These are phyloP conservation scores for Naja naja DNA, from an alignment of 2,113 vertebrate genomes.

Conservation along the genomic window DNA sequence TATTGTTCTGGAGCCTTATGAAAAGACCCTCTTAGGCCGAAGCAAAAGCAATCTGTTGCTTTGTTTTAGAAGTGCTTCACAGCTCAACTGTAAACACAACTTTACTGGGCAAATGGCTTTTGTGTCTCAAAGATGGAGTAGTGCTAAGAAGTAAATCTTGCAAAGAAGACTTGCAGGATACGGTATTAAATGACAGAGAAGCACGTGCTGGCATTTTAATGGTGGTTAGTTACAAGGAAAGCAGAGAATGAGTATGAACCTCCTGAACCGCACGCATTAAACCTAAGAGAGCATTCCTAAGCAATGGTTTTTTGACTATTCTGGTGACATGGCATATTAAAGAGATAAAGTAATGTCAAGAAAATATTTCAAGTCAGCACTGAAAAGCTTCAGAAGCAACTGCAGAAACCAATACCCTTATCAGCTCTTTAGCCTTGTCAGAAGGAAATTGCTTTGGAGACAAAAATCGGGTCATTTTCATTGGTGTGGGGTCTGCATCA, in stretches of 20 bases:
- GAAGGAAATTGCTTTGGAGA: conserved; percentile 19
- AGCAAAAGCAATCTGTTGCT: rapidly evolving
- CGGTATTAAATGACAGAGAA: conserved; percentile 33
- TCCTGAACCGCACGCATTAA: conserved; percentile 36
- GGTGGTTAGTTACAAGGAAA: neutral
- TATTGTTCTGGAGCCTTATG: neutral
- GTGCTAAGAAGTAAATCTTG: conserved; percentile 22
- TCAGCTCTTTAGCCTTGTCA: conserved; percentile 19
- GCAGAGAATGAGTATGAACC: neutral
- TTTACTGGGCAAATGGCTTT: neutral
- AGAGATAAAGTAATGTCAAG: conserved; percentile 50
- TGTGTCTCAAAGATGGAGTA: conserved; percentile 1
- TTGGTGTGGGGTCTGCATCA: conserved; percentile 8
- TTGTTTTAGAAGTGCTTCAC: conserved; percentile 6
- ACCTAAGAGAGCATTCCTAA: conserved; percentile 16
- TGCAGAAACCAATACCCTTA: conserved; percentile 24
- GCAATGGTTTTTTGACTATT: conserved; percentile 34
- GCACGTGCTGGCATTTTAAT: neutral
- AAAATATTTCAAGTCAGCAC: conserved; percentile 41
- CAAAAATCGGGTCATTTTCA: conserved; percentile 17
- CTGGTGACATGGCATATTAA: conserved; percentile 33
- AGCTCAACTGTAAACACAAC: neutral
- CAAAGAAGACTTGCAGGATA: conserved; percentile 29
- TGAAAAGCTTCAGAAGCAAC: conserved; percentile 19
- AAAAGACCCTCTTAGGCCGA: neutral